Evolutionary conservation across 2,888 invertebrate species (phyloP).

Genomic region (Dryomyza anilis): DNA sequence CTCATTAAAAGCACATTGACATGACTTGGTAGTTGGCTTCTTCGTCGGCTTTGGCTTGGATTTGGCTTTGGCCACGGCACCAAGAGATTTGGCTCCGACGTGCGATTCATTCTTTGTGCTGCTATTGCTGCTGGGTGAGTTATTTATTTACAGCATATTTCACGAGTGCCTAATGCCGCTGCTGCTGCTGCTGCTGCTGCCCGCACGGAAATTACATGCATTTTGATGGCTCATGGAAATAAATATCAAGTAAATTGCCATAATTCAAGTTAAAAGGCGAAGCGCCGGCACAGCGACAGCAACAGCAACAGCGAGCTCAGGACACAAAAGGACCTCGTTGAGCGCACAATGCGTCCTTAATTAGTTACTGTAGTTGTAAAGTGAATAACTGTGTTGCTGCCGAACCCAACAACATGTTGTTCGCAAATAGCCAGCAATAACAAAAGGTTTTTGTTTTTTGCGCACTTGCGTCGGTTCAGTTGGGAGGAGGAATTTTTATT

Average conservation of each 20-base stretch:
- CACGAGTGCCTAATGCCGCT: not conserved
- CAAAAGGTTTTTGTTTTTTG: too few relatives aligned
- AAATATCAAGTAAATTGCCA: conserved; percentile 16
- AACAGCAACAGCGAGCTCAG: not conserved
- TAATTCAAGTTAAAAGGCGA: too few relatives aligned
- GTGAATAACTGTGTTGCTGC: conserved; percentile 17
- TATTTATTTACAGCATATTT: conserved; percentile 2
- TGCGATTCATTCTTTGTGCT: not conserved
- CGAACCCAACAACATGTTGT: not conserved
- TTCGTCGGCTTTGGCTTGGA: too few relatives aligned
- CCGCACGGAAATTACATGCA: not conserved
- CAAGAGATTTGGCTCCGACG: not conserved
- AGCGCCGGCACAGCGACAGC: too few relatives aligned
- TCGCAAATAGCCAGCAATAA: too few relatives aligned
- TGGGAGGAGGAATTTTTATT: too few relatives aligned
- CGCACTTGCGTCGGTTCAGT: too few relatives aligned
- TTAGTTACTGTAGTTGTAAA: conserved; percentile 18
- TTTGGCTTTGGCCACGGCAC: conserved; percentile 22
- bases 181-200: not conserved
- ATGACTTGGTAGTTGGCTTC: too few relatives aligned
- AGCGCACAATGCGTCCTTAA: conserved; percentile 7
- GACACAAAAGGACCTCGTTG: not conserved
- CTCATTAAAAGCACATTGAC: conserved; percentile 47
- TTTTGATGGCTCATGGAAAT: conserved; percentile 11
- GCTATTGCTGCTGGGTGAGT: not conserved